Conservation (phyloP, 2,888 invertebrate genomes). For the Chouioia cunea region DNA sequence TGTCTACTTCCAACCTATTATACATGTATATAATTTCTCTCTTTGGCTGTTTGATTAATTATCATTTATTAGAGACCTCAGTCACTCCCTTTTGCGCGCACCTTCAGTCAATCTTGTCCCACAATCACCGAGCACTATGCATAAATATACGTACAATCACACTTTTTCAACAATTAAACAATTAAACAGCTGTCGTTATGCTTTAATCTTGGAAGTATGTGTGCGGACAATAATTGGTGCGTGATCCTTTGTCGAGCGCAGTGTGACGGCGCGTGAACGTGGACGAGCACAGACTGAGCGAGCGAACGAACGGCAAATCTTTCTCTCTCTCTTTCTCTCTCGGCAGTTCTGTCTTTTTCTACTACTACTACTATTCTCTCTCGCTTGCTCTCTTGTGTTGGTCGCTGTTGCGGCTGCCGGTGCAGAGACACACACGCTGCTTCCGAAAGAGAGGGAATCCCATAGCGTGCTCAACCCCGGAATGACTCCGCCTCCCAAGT, state of each 20-base stretch:
- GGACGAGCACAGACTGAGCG: slow-evolving; percentile 68
- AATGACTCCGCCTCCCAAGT: slow-evolving; percentile 63
- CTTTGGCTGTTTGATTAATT: no score
- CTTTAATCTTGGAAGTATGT: no score
- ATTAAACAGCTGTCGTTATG: no score
- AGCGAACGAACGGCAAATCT: slow-evolving; percentile 45
- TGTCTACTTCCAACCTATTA: no score
- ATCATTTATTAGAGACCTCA: no score
- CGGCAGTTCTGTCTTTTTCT: slow-evolving; percentile 57
- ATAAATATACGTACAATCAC: no score
- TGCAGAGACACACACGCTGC: slow-evolving; percentile 8
- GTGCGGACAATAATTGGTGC: no score
- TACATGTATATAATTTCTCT: no score
- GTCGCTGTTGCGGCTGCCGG: background rate
- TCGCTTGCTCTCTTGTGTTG: background rate
- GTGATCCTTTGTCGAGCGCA: background rate
- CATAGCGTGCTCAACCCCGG: background rate
- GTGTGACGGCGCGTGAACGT: slow-evolving; percentile 48
- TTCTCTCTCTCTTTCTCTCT: slow-evolving; percentile 30
- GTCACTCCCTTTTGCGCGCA: no score
- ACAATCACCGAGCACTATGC: no score
- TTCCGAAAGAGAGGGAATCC: background rate
- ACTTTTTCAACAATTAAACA: no score
- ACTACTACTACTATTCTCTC: slow-evolving; percentile 15
- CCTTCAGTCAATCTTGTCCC: no score